Evolutionary conservation across 2,888 invertebrate genomes (phyloP).

Genomic region (Odontocolon sp.): DNA sequence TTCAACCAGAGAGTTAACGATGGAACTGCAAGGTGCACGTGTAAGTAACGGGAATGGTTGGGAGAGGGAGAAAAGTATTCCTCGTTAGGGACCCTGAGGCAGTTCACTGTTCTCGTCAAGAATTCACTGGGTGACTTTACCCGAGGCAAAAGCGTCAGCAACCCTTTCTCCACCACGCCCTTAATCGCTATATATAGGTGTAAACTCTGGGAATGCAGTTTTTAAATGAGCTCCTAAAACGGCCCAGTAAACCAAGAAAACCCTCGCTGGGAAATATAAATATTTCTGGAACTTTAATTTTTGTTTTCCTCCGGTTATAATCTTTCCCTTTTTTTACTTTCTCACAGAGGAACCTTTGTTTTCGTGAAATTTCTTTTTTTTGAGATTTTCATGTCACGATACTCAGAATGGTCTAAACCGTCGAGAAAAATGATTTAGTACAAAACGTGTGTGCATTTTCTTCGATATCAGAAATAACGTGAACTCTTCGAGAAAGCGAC

Average conservation of each 20-base stretch:
- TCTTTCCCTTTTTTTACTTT: too few relatives aligned
- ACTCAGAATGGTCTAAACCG: too few relatives aligned
- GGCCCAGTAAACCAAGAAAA: neutral
- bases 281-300: neutral
- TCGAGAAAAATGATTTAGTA: too few relatives aligned
- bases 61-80: slow-evolving; percentile 12
- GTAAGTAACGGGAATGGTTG: slow-evolving; percentile 11
- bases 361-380: too few relatives aligned
- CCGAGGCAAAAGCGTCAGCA: neutral
- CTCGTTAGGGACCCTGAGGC: slow-evolving; percentile 9
- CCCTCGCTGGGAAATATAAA: neutral
- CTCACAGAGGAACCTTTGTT: too few relatives aligned
- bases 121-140: neutral
- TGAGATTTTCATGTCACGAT: too few relatives aligned
- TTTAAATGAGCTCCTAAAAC: neutral
- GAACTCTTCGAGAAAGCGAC: too few relatives aligned
- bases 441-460: too few relatives aligned
- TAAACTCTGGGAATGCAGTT: neutral
- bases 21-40: slow-evolving; percentile 21
- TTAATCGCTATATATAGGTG: neutral
- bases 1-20: neutral
- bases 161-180: neutral
- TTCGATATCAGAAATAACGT: too few relatives aligned
- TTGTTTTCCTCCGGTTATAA: too few relatives aligned
- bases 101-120: slow-evolving; percentile 11